These are phyloP conservation scores for Drosophila mettleri DNA, from an alignment of 2,888 invertebrate genomes.

Conservation along the genomic window DNA sequence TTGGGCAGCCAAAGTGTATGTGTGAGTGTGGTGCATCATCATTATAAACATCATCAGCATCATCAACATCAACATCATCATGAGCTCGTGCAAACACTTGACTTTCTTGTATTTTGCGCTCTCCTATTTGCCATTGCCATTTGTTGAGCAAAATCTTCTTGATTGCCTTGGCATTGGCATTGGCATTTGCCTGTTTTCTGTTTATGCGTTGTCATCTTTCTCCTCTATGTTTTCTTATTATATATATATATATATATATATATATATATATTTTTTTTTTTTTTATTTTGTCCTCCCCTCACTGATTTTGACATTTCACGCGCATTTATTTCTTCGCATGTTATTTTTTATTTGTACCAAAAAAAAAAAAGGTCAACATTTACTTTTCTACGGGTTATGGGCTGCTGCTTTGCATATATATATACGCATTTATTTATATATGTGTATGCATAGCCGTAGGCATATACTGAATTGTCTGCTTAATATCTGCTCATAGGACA, in stretches of 20 bases:
- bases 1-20: constrained; percentile 11
- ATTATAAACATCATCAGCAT: constrained; percentile 7
- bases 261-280: background rate
- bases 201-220: constrained; percentile 67
- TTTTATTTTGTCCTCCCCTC: constrained; percentile 22
- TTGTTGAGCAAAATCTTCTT: constrained; percentile 70
- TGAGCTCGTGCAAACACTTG: constrained; percentile 62
- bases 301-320: constrained; percentile 79
- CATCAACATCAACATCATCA: constrained; percentile 39
- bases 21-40: constrained; percentile 12
- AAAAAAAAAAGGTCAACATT: constrained; percentile 74
- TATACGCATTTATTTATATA: background rate
- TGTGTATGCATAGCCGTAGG: constrained; percentile 23
- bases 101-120: constrained; percentile 38
- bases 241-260: background rate
- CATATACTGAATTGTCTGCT: constrained; percentile 32
- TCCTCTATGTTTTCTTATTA: constrained; percentile 36
- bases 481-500: constrained; percentile 40
- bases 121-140: constrained; percentile 73
- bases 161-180: constrained; percentile 75
- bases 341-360: constrained; percentile 31
- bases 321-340: constrained; percentile 64
- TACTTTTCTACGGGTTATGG: constrained; percentile 30
- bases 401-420: constrained; percentile 32
- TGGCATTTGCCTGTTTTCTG: constrained; percentile 60